Evolutionary conservation across 2,113 vertebrate genomes (phyloP), one percentile per base, ranked within the genome.

Genomic region (Lophura nycthemera): DNA sequence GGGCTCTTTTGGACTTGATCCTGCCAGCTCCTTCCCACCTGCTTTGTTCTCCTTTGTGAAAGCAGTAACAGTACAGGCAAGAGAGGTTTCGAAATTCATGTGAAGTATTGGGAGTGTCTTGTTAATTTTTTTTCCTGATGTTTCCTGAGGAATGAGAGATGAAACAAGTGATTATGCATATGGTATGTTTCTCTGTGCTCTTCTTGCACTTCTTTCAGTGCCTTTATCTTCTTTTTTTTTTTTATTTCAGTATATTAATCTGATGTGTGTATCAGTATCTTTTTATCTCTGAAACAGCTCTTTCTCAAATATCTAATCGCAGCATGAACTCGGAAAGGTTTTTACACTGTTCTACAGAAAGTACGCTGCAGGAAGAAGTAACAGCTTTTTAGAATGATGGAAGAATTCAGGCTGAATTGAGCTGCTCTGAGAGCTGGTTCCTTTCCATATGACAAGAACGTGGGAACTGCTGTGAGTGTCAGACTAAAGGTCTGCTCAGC

Each of bases 221-320:
- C 15, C 38, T 88, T 93, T 92, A 59, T 40, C 52, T 47, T 1
- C 67, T 79, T 21, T 11, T 47, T 0, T 9, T 72, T 60, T 43
- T 8, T 13, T 32, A 61, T 59, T 94, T 78, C 72, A 40, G n/a
- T 57, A 16, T 54, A n/a, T 89, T 92, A 91, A 86, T 86, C 92
- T 94, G 80, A 83, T 80, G 7, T 40, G 18, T 1, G 1, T 92
- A 70, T 90, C 77, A 12, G 40, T 54, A 90, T 84, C 66, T 50
- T 67, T 42, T 27, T 90, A 89, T 94, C 93, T 88, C 1, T 43
- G n/a, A 47, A 89, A 40, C 42, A 25, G 52, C 80, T 84, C 25
- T 60, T 92, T 93, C 67, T 86, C 59, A 47, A 85, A 15, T 95
- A 96, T 95, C 92, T 95, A 85, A 89, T 73, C 75, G 18, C 85